phyloP scores from a whole-genome alignment of 64 coral and sea anemone species.

The Pocillopora verrucosa region DNA sequence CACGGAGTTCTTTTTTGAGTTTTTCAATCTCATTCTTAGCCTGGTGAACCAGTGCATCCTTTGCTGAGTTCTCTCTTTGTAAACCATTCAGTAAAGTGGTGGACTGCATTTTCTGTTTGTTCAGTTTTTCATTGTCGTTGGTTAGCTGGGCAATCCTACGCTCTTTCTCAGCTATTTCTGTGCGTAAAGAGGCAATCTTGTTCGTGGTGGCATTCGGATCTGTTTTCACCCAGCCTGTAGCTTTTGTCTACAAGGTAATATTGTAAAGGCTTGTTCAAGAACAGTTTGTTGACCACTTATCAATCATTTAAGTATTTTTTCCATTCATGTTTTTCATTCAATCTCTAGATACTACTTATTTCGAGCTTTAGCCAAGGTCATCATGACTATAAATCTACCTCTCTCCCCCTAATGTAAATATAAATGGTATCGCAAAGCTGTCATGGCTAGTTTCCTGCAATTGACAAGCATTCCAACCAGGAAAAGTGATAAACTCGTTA shows the following conservation, averaged over 20 bases:
- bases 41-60: constrained; percentile 76
- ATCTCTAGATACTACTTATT: not conserved
- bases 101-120: constrained; percentile 83
- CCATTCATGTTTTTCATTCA: not conserved
- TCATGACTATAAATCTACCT: no score
- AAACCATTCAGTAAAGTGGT: constrained; percentile 77
- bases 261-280: not conserved
- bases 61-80: constrained; percentile 89
- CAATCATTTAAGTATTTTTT: no score
- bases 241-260: constrained; percentile 15
- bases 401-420: no score
- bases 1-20: constrained; percentile 75
- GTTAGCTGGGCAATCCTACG: constrained; percentile 74
- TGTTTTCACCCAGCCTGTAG: constrained; percentile 46
- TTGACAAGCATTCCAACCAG: no score
- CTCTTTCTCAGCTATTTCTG: constrained; percentile 81
- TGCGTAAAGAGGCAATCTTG: constrained; percentile 72
- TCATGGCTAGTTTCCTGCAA: no score
- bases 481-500: no score
- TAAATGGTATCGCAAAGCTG: no score
- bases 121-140: constrained; percentile 71
- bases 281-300: no score
- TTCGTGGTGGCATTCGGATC: constrained; percentile 71
- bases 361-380: no score
- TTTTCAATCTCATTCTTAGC: constrained; percentile 76